A percentile compares a stretch with the other conserved stretches of the same genome.
Evolutionary conservation across 2,797 vertebrate genomes (phyloP).

Genomic region (Tenualosa thibaudeaui): DNA sequence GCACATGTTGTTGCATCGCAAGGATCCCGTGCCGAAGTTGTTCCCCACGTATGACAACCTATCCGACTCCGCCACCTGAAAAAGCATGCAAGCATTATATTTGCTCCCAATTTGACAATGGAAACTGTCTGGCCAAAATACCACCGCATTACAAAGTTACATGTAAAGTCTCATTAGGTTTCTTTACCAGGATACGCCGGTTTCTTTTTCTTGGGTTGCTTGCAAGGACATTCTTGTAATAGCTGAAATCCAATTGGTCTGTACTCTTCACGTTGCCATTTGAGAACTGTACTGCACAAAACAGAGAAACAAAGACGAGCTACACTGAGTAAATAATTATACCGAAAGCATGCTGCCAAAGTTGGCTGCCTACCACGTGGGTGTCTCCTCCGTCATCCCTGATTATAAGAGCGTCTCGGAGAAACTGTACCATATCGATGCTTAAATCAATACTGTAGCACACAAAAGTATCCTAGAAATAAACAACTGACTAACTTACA

Average conservation of each 20-base stretch:
- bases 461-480: not conserved
- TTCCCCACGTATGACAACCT: constrained; percentile 86
- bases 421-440: not conserved
- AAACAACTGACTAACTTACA: not conserved
- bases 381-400: not conserved
- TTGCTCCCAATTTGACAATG: not conserved
- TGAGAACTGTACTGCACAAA: constrained; percentile 84
- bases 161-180: too few relatives aligned
- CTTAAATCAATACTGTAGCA: not conserved
- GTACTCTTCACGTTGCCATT: constrained; percentile 79
- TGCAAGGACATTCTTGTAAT: constrained; percentile 74
- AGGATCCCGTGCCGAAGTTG: constrained; percentile 77
- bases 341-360: not conserved
- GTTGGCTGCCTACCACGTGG: not conserved
- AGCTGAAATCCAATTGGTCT: constrained; percentile 74
- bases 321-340: not conserved
- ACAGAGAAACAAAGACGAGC: not conserved
- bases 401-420: too few relatives aligned
- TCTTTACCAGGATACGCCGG: constrained; percentile 79
- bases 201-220: constrained; percentile 79
- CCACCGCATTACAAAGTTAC: too few relatives aligned
- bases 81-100: not conserved
- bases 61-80: constrained; percentile 85
- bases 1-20: constrained; percentile 86
- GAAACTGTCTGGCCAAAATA: not conserved